Conservation (phyloP, 2,888 invertebrate genomes). For the Eurois occulta region DNA sequence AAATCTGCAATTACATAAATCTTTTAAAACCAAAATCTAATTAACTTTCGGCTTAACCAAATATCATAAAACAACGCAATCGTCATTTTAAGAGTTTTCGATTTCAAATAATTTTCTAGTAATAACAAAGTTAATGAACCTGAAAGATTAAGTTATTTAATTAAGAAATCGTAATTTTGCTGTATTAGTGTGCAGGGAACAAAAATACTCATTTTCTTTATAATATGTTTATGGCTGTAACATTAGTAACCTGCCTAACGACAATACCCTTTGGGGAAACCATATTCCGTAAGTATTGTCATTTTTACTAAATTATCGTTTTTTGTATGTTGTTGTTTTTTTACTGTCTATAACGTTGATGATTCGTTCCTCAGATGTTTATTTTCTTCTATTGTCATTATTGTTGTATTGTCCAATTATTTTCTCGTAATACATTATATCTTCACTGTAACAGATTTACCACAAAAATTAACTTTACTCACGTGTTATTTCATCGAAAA, state of each 20-base stretch:
- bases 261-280: constrained; percentile 67
- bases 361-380: not conserved
- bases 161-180: constrained; percentile 65
- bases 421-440: no score
- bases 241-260: constrained; percentile 76
- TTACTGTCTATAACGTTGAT: no score
- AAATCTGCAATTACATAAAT: not conserved
- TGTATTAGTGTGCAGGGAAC: constrained; percentile 61
- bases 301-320: constrained; percentile 12
- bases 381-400: not conserved
- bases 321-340: no score
- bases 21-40: constrained; percentile 32
- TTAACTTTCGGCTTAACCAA: constrained; percentile 39
- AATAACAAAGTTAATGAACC: constrained; percentile 48
- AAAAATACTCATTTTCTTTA: constrained; percentile 64
- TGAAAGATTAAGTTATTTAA: constrained; percentile 57
- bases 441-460: constrained; percentile 17
- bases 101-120: constrained; percentile 28
- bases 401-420: not conserved
- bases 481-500: not conserved
- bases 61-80: constrained; percentile 41
- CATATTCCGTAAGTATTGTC: constrained; percentile 77
- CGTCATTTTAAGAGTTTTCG: constrained; percentile 41
- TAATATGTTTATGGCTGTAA: constrained; percentile 77
- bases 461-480: no score